These are phyloP conservation scores for Phrynocephalus forsythii DNA, from an alignment of 2,797 vertebrate genomes.

Conservation along the genomic window DNA sequence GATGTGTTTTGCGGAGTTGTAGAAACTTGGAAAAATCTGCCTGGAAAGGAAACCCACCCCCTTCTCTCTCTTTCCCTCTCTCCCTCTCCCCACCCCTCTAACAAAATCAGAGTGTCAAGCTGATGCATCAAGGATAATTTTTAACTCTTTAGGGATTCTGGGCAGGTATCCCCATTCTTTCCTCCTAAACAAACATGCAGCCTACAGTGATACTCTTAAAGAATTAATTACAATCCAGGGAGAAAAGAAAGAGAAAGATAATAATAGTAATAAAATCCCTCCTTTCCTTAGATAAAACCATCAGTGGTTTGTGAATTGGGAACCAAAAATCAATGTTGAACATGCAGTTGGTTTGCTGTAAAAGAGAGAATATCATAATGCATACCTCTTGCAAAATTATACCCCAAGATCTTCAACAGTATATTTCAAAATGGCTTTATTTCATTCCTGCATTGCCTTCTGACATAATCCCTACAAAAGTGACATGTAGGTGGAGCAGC, in stretches of 20 bases:
- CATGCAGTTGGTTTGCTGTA: not conserved
- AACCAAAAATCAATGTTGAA: constrained; percentile 6
- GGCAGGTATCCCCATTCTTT: not conserved
- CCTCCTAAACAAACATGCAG: constrained; percentile 32
- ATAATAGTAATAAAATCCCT: not conserved
- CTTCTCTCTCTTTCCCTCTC: not conserved
- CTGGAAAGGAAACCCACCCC: not conserved
- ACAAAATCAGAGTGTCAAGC: constrained; percentile 20
- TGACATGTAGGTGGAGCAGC: not conserved
- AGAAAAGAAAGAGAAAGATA: constrained; percentile 27
- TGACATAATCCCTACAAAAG: not conserved
- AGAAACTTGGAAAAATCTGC: constrained; percentile 27
- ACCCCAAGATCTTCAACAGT: not conserved
- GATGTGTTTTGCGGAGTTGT: constrained; percentile 13
- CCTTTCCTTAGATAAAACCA: constrained; percentile 23
- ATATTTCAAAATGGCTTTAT: constrained; percentile 17
- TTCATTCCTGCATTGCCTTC: not conserved
- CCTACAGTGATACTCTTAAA: constrained; percentile 7
- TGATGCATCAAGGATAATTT: constrained; percentile 7
- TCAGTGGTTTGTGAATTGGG: constrained; percentile 34
- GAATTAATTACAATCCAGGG: constrained; percentile 35
- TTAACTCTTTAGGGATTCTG: constrained; percentile 21
- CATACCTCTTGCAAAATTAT: constrained; percentile 2
- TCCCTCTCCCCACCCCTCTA: not conserved
- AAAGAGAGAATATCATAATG: constrained; percentile 9